Conservation (phyloP, 64 coral and sea anemone species). For the Dendronephthya gigantea region DNA sequence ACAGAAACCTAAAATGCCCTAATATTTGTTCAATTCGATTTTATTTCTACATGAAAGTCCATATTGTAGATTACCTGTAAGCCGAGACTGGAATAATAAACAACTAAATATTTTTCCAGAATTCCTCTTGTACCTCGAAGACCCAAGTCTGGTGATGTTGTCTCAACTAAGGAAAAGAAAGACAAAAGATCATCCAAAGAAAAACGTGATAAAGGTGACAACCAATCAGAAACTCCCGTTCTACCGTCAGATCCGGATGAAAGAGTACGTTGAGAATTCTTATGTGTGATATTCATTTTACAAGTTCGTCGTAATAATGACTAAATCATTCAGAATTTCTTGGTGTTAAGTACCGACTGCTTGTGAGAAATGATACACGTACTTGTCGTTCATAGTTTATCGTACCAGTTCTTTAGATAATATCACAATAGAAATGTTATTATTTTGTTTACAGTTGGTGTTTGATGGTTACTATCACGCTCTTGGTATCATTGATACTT, state of each 20-base stretch:
- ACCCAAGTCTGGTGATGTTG: conserved; percentile 83
- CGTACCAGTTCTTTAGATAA: too few species aligned
- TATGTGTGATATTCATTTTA: background rate
- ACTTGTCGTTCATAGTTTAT: too few species aligned
- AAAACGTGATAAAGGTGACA: conserved; percentile 63
- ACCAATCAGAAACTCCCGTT: conserved; percentile 84
- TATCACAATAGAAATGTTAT: background rate
- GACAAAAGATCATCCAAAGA: conserved; percentile 73
- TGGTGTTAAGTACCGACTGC: too few species aligned
- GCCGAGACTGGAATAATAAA: too few species aligned
- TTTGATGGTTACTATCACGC: conserved; percentile 78
- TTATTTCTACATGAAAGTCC: background rate
- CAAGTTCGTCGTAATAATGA: too few species aligned
- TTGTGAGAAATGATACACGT: too few species aligned
- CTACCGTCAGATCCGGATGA: conserved; percentile 90
- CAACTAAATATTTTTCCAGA: conserved; percentile 34
- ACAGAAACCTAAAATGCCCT: background rate
- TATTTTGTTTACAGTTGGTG: conserved; percentile 57
- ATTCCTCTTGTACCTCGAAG: conserved; percentile 92
- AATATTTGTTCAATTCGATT: too few species aligned
- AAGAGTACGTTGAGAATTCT: conserved; percentile 31
- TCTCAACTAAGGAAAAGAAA: conserved; percentile 53
- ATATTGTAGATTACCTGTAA: background rate
- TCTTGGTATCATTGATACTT: conserved; percentile 68
- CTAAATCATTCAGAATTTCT: too few species aligned